phyloP scores from a whole-genome alignment of 1,140 invertebrate species.

The Lordiphosa clarofinis region DNA sequence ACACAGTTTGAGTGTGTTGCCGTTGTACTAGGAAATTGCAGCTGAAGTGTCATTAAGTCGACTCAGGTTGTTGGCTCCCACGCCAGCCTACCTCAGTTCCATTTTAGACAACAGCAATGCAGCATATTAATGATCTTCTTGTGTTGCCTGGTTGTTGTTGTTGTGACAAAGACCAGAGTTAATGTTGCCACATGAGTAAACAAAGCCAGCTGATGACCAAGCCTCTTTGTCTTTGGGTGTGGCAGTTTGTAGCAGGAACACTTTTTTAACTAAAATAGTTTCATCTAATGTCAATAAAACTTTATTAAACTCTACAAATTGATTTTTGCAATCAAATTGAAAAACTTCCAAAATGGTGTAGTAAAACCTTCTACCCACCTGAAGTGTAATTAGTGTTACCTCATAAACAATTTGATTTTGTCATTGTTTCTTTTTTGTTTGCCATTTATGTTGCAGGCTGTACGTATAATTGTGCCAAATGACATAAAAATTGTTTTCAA shows the following conservation, averaged over 20 bases:
- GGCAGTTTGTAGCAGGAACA: neutral
- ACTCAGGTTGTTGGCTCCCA: conserved; percentile 46
- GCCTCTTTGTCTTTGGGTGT: conserved; percentile 1
- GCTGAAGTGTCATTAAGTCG: conserved; percentile 18
- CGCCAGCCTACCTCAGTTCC: conserved; percentile 23
- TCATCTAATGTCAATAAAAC: neutral
- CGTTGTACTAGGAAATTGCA: conserved; percentile 23
- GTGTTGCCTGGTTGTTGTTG: conserved; percentile 32
- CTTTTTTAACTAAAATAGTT: neutral
- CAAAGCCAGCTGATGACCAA: conserved; percentile 22
- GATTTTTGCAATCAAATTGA: neutral
- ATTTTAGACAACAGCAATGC: conserved; percentile 26
- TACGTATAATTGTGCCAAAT: conserved; percentile 46
- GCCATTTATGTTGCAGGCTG: conserved; percentile 9
- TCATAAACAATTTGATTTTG: conserved; percentile 27
- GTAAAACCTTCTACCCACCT: conserved; percentile 19
- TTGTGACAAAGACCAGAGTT: conserved; percentile 29
- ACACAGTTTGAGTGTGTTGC: conserved; percentile 4
- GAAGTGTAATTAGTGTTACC: conserved; percentile 26
- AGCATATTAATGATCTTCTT: conserved; percentile 58
- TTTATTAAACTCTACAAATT: no score
- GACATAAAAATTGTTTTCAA: conserved; percentile 40
- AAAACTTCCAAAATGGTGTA: neutral
- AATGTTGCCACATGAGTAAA: conserved; percentile 43
- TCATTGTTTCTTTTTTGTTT: conserved; percentile 15